Evolutionary conservation across 2,797 vertebrate species (phyloP).

Genomic region (Spatula versicolor): DNA sequence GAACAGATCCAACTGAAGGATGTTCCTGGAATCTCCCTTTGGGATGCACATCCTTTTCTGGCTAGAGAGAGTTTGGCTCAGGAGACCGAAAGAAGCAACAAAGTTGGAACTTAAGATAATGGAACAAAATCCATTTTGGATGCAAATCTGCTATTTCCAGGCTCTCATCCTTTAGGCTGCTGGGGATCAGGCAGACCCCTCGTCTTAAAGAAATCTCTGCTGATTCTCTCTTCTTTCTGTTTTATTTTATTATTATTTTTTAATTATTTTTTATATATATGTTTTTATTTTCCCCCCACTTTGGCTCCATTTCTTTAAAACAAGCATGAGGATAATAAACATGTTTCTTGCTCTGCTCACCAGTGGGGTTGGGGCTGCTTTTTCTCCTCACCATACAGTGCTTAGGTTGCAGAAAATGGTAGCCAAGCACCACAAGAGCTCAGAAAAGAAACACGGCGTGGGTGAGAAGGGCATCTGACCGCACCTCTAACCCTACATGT

Average conservation of each 20-base stretch:
- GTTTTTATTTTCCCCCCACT: neutral
- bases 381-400: neutral
- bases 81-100: slow-evolving; percentile 17
- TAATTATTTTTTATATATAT: neutral
- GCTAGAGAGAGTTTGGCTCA: neutral
- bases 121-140: neutral
- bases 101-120: neutral
- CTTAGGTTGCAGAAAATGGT: neutral
- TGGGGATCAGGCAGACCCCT: neutral
- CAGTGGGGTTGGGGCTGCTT: neutral
- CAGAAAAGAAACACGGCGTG: neutral
- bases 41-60: slow-evolving; percentile 33
- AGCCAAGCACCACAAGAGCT: neutral
- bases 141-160: neutral
- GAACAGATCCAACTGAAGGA: neutral
- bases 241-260: neutral
- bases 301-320: neutral
- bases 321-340: neutral
- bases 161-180: neutral
- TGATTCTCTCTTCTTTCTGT: neutral
- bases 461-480: neutral
- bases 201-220: neutral
- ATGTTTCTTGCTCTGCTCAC: neutral
- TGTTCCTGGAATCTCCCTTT: slow-evolving; percentile 29
- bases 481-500: slow-evolving; percentile 42